These are phyloP conservation scores for Odontamblyopus rebecca DNA, from an alignment of 2,797 vertebrate species.

Conservation along the genomic window DNA sequence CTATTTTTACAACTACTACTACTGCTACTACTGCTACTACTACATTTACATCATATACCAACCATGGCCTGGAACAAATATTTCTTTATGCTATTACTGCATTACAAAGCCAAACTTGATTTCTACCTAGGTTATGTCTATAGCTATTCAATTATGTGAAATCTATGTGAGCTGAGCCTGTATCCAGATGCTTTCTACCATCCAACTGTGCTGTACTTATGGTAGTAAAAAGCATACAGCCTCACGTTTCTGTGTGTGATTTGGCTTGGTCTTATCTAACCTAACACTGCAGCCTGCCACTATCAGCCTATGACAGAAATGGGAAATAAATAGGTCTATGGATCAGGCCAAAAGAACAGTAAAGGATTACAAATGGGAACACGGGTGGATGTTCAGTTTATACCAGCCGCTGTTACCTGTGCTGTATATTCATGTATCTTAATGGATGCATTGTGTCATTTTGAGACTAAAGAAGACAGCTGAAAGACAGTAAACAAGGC, in stretches of 20 bases:
- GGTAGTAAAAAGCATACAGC: not conserved
- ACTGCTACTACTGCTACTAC: not conserved
- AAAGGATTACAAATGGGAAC: conserved; percentile 7
- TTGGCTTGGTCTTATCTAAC: conserved; percentile 9
- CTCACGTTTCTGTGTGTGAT: not conserved
- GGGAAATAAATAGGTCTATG: not conserved
- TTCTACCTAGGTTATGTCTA: conserved; percentile 22
- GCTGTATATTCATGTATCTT: not conserved
- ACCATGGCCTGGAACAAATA: not conserved
- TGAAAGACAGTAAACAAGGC: conserved; percentile 11
- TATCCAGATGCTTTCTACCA: conserved; percentile 19
- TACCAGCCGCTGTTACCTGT: not conserved
- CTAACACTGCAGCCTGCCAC: conserved; percentile 5
- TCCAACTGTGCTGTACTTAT: conserved; percentile 1
- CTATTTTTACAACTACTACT: not conserved
- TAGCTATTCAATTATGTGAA: conserved; percentile 34
- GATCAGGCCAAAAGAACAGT: not conserved
- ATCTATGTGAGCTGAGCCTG: conserved; percentile 14
- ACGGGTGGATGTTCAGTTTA: not conserved
- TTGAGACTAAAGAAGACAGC: conserved; percentile 2
- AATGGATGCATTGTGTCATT: not conserved
- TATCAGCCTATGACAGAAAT: not conserved
- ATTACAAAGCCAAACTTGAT: conserved; percentile 42
- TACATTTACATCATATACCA: not conserved
- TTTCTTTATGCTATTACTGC: conserved; percentile 35